Evolutionary conservation across 2,888 invertebrate genomes (phyloP).

Genomic region (Drosophila parthenogenetica): DNA sequence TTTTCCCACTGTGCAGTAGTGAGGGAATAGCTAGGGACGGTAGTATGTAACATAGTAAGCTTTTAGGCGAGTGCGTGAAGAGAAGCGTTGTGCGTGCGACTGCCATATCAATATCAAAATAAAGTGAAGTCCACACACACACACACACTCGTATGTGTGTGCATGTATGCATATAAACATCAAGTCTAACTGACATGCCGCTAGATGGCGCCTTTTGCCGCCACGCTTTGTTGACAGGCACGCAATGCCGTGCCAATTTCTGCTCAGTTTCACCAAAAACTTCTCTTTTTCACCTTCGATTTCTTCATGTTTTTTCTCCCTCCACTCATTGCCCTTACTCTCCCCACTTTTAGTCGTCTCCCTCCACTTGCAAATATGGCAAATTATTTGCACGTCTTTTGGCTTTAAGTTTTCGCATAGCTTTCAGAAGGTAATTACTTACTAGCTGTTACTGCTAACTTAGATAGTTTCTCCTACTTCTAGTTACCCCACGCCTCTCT

Average conservation of each 20-base stretch:
- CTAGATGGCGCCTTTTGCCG: conserved; percentile 47
- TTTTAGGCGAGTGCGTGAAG: conserved; percentile 56
- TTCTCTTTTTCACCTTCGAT: neutral
- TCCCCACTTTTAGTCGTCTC: neutral
- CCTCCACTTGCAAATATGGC: conserved; percentile 24
- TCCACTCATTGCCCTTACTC: neutral
- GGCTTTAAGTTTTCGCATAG: conserved; percentile 44
- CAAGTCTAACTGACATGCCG: conserved; percentile 52
- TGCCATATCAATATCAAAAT: conserved; percentile 76
- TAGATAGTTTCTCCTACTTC: neutral
- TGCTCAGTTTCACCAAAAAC: neutral
- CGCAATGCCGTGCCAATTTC: conserved; percentile 47
- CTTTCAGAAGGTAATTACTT: conserved; percentile 34
- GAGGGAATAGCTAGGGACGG: neutral
- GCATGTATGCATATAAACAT: conserved; percentile 25
- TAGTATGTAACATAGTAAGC: conserved; percentile 19
- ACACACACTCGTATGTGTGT: neutral
- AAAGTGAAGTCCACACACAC: conserved; percentile 34
- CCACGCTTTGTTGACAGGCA: conserved; percentile 33
- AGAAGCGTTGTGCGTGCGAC: conserved; percentile 67
- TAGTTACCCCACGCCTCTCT: too few species aligned
- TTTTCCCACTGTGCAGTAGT: too few species aligned
- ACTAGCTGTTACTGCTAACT: conserved; percentile 10
- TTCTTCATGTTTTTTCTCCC: neutral
- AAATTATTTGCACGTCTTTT: conserved; percentile 59